Evolutionary conservation across 2,888 invertebrate species (phyloP).

Genomic region (Caenorhabditis sp.): DNA sequence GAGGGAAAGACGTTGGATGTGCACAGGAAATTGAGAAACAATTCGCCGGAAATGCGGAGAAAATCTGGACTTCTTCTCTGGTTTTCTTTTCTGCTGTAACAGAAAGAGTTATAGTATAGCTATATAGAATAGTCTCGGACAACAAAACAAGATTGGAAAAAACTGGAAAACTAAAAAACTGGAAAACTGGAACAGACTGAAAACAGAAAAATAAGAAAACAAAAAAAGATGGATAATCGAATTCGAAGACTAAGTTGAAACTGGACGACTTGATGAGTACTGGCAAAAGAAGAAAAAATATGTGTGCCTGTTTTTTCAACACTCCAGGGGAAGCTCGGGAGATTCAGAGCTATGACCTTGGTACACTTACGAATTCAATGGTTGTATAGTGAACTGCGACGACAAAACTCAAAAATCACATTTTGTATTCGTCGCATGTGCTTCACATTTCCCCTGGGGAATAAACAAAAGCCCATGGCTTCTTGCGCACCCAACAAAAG

Average conservation of each 20-base stretch:
- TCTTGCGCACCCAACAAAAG: conserved; percentile 65
- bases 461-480: conserved; percentile 67
- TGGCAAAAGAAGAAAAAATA: neutral
- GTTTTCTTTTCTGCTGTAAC: neutral
- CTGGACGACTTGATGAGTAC: conserved; percentile 1
- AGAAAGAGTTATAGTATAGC: conserved; percentile 8
- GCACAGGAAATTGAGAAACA: conserved; percentile 50
- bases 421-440: conserved; percentile 67
- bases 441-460: conserved; percentile 66
- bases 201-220: too few relatives aligned
- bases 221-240: conserved; percentile 47
- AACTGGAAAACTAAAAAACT: conserved; percentile 27
- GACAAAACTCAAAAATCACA: conserved; percentile 67
- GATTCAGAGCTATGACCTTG: conserved; percentile 27
- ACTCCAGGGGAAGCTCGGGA: neutral
- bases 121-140: conserved; percentile 8
- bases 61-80: conserved; percentile 26
- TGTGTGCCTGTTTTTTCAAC: neutral
- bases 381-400: conserved; percentile 62
- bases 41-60: conserved; percentile 39
- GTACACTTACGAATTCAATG: conserved; percentile 36
- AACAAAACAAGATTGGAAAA: neutral
- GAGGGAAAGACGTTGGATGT: too few relatives aligned
- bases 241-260: conserved; percentile 36
- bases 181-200: conserved; percentile 16